A percentile compares a stretch with the other conserved stretches of the same genome.
phyloP scores from a whole-genome alignment of 2,888 invertebrate species.

The Rhodophaea formosa region DNA sequence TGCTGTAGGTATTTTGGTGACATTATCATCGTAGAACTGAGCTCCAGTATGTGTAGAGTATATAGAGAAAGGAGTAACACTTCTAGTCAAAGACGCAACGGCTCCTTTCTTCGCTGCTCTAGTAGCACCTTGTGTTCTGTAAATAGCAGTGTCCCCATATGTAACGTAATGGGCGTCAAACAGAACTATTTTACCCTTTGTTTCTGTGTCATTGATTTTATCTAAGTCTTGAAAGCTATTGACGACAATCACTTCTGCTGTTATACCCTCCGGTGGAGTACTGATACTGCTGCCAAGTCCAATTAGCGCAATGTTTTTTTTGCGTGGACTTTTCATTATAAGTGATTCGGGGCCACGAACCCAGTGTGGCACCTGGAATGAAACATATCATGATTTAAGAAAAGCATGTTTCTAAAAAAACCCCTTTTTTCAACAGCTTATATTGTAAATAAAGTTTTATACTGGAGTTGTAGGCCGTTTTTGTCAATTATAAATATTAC shows the following conservation, averaged over 20 bases:
- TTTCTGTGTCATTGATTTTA: conserved; percentile 60
- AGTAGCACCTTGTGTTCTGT: conserved; percentile 83
- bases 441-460: too few species aligned
- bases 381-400: not conserved
- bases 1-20: conserved; percentile 85
- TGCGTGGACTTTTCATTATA: conserved; percentile 81
- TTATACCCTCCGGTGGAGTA: conserved; percentile 85
- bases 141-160: conserved; percentile 84
- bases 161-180: conserved; percentile 83
- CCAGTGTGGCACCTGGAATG: conserved; percentile 62
- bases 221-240: conserved; percentile 85
- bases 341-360: conserved; percentile 84
- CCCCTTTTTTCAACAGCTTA: too few species aligned
- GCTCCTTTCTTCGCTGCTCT: conserved; percentile 87
- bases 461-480: too few species aligned
- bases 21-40: conserved; percentile 80
- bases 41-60: conserved; percentile 88
- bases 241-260: conserved; percentile 86
- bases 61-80: conserved; percentile 88
- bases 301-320: conserved; percentile 82
- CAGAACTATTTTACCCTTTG: conserved; percentile 87
- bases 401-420: too few species aligned
- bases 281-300: conserved; percentile 86
- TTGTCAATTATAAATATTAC: too few species aligned
- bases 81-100: conserved; percentile 86